Evolutionary conservation across 2,113 vertebrate species (phyloP).

Genomic region (Fukomys damarensis): DNA sequence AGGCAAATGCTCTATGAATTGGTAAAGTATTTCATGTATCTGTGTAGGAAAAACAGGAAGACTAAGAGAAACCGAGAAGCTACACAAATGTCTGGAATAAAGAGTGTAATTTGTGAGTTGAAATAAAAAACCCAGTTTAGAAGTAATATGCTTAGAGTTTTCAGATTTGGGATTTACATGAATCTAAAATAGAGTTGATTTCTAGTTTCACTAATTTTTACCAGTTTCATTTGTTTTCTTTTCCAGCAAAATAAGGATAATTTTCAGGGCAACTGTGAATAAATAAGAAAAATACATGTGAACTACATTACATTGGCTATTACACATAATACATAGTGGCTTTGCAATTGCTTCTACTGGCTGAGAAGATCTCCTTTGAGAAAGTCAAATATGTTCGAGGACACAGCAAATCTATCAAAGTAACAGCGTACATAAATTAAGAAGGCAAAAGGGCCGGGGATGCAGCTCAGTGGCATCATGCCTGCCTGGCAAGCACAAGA

Average conservation of each 20-base stretch:
- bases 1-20: neutral
- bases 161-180: neutral
- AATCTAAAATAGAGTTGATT: neutral
- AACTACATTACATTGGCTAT: neutral
- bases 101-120: neutral
- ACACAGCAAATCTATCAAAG: neutral
- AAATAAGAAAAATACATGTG: neutral
- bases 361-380: neutral
- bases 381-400: neutral
- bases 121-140: neutral
- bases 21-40: neutral
- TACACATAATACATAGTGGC: neutral
- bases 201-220: neutral
- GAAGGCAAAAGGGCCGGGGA: no score
- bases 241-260: neutral
- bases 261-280: neutral
- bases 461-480: no score
- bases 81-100: neutral
- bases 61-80: neutral
- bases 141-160: neutral
- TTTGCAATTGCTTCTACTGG: neutral
- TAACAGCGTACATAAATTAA: neutral
- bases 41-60: neutral
- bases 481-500: no score
- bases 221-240: conserved; percentile 11